A percentile compares a stretch with the other conserved stretches of the same genome.
These are phyloP conservation scores for Scomber japonicus DNA, from an alignment of 2,113 vertebrate genomes.

Conservation along the genomic window DNA sequence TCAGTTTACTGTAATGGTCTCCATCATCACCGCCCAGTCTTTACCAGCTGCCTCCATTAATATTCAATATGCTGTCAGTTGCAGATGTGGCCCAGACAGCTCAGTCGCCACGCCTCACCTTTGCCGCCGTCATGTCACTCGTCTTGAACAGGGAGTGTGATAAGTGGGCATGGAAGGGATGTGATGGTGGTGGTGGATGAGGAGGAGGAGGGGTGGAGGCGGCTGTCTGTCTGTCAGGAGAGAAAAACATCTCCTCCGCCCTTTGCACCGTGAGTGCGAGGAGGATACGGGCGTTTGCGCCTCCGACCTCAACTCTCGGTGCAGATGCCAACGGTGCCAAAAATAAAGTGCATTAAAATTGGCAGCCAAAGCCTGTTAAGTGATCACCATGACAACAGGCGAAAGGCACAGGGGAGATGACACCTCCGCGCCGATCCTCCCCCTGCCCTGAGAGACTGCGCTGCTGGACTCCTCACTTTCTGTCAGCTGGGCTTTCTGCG, in stretches of 20 bases:
- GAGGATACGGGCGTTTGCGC: slow-evolving; percentile 20
- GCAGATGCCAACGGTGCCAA: slow-evolving; percentile 58
- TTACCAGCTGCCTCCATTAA: slow-evolving; percentile 52
- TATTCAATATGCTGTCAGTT: slow-evolving; percentile 61
- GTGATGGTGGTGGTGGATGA: not conserved
- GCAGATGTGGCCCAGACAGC: slow-evolving; percentile 59
- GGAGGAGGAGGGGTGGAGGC: not conserved
- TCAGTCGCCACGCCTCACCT: slow-evolving; percentile 44
- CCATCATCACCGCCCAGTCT: slow-evolving; percentile 3
- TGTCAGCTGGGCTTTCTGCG: slow-evolving; percentile 31
- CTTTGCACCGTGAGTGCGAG: slow-evolving; percentile 6
- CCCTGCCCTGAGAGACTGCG: slow-evolving; percentile 32
- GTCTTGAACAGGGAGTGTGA: slow-evolving; percentile 40
- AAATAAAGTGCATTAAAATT: slow-evolving; percentile 77
- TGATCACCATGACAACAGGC: slow-evolving; percentile 82
- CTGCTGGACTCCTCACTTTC: slow-evolving; percentile 59
- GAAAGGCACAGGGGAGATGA: slow-evolving; percentile 43
- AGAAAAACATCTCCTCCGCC: slow-evolving; percentile 37
- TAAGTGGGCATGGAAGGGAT: slow-evolving; percentile 33
- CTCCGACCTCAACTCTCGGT: slow-evolving; percentile 36
- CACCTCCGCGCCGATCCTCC: slow-evolving; percentile 30
- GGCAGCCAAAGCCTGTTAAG: slow-evolving; percentile 67
- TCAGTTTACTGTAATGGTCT: slow-evolving; percentile 21
- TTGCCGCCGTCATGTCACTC: slow-evolving; percentile 41
- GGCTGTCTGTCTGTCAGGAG: slow-evolving; percentile 44